These are phyloP conservation scores for Conus betulinus DNA, from an alignment of 1,140 invertebrate genomes.

Conservation along the genomic window DNA sequence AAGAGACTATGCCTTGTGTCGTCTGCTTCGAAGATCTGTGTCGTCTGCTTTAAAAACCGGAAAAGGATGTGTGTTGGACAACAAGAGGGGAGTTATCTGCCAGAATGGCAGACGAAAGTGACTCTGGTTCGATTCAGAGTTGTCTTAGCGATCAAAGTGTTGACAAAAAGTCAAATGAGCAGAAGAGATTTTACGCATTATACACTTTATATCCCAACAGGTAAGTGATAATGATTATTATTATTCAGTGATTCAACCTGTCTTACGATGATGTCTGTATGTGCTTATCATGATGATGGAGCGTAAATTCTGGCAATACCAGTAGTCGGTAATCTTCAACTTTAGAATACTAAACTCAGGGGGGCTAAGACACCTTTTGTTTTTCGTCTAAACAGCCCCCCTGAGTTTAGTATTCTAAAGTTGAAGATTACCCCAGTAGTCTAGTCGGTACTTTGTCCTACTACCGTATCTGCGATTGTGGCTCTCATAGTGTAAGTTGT, in stretches of 20 bases:
- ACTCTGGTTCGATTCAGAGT: slow-evolving; percentile 36
- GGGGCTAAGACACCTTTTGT: no score
- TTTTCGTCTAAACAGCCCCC: no score
- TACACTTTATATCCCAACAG: slow-evolving; percentile 49
- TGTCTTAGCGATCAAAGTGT: slow-evolving; percentile 31
- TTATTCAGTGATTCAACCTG: neutral
- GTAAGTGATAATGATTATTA: slow-evolving; percentile 7
- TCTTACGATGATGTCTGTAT: neutral
- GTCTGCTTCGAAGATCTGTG: slow-evolving; percentile 14
- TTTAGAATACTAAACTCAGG: no score
- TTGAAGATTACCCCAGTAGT: no score
- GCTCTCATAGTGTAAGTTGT: no score
- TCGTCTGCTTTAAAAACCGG: slow-evolving; percentile 36
- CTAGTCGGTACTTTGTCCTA: no score
- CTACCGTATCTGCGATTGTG: no score
- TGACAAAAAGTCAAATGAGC: slow-evolving; percentile 38
- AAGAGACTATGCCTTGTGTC: neutral
- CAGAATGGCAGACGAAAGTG: slow-evolving; percentile 46
- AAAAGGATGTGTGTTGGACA: slow-evolving; percentile 7
- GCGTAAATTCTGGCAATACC: no score
- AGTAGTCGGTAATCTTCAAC: no score
- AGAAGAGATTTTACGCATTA: slow-evolving; percentile 41
- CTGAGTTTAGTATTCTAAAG: no score
- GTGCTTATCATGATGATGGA: no score
- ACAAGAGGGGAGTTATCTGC: neutral